phyloP scores from a whole-genome alignment of 1,140 invertebrate species.

The Aphelenchoides avenae region DNA sequence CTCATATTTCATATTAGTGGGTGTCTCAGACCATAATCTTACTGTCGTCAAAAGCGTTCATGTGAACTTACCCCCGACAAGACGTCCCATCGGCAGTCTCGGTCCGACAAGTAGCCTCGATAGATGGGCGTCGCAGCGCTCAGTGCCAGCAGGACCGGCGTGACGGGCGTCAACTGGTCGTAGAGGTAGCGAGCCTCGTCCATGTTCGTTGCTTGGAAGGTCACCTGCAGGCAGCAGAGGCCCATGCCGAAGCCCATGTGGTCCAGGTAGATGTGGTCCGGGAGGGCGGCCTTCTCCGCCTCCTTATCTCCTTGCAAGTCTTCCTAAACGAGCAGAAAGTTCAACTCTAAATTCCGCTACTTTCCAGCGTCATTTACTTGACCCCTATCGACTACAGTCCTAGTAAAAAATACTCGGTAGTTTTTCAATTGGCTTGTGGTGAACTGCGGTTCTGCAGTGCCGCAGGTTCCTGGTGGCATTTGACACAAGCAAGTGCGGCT shows the following conservation, averaged over 20 bases:
- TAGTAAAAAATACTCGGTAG: no score
- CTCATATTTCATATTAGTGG: no score
- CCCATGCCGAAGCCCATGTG: conserved; percentile 99
- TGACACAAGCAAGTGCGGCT: no score
- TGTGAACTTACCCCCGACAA: conserved; percentile 33
- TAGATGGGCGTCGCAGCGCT: conserved; percentile 92
- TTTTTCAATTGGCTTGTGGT: conserved; percentile 12
- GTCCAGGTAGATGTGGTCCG: conserved; percentile 88
- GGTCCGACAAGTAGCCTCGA: conserved; percentile 84
- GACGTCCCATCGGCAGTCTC: conserved; percentile 77
- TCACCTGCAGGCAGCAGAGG: conserved; percentile 79
- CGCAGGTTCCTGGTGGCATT: no score
- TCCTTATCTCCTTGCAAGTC: conserved; percentile 65
- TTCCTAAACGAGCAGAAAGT: conserved; percentile 68
- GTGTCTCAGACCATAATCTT: no score
- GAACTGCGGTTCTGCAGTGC: no score
- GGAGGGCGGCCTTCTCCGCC: conserved; percentile 41
- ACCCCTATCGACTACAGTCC: no score
- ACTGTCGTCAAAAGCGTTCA: no score
- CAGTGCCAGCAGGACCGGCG: conserved; percentile 92
- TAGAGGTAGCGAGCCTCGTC: conserved; percentile 89
- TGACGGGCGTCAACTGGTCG: conserved; percentile 91
- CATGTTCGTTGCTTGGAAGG: conserved; percentile 87
- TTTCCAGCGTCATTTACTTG: no score
- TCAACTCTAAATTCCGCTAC: no score